Evolutionary conservation across 2,888 invertebrate species (phyloP).

Genomic region (Tillus elongatus): DNA sequence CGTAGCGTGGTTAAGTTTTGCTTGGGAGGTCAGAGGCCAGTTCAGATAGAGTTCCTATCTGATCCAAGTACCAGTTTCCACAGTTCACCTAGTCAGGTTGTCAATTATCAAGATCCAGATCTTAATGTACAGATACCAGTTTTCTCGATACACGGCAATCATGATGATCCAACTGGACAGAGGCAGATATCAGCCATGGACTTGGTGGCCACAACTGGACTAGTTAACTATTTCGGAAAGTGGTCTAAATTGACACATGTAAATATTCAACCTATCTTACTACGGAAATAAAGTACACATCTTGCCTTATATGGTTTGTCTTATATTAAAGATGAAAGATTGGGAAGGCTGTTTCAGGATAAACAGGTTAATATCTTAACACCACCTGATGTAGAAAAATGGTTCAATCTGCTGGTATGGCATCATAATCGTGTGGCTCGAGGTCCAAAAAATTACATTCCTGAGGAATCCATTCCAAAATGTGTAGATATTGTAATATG

Average conservation of each 20-base stretch:
- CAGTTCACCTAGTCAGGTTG: constrained; percentile 53
- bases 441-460: constrained; percentile 69
- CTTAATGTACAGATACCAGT: constrained; percentile 87
- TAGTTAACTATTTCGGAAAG: constrained; percentile 95
- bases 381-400: constrained; percentile 44
- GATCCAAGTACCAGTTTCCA: constrained; percentile 76
- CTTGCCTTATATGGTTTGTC: constrained; percentile 91
- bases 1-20: too few species aligned
- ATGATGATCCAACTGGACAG: constrained; percentile 82
- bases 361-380: neutral
- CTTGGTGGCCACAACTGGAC: constrained; percentile 70
- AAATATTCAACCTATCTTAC: constrained; percentile 69
- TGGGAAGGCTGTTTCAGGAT: constrained; percentile 69
- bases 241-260: constrained; percentile 67
- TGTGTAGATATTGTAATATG: constrained; percentile 88
- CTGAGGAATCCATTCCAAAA: constrained; percentile 67
- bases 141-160: constrained; percentile 96
- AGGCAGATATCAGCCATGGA: constrained; percentile 76
- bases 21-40: constrained; percentile 51
- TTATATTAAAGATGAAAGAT: constrained; percentile 82
- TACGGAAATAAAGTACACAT: constrained; percentile 74
- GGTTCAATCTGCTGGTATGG: constrained; percentile 87
- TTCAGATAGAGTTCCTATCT: constrained; percentile 69
- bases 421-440: constrained; percentile 86
- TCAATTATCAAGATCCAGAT: constrained; percentile 94